phyloP scores from a whole-genome alignment of 2,888 invertebrate species.

The Harpalus rufipes region DNA sequence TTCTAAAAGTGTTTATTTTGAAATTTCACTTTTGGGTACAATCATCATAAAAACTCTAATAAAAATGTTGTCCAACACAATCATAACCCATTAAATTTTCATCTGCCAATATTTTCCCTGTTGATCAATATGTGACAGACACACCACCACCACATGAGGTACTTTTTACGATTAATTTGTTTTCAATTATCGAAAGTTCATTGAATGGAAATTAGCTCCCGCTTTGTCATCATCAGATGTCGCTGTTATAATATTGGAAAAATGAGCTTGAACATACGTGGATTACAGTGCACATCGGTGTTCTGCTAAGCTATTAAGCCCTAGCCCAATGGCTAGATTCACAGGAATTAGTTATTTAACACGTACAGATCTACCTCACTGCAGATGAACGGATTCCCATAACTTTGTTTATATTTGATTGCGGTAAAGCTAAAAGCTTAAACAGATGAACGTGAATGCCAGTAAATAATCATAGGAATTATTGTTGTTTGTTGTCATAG shows the following conservation, averaged over 20 bases:
- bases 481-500: background rate
- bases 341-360: slow-evolving; percentile 30
- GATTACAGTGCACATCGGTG: slow-evolving; percentile 2
- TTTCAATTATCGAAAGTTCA: slow-evolving; percentile 35
- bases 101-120: slow-evolving; percentile 15
- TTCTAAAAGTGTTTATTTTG: background rate
- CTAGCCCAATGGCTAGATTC: slow-evolving; percentile 19
- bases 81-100: background rate
- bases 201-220: slow-evolving; percentile 9
- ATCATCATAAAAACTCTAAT: slow-evolving; percentile 1
- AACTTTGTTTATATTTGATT: slow-evolving; percentile 11
- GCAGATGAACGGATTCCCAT: background rate
- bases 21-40: background rate
- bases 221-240: slow-evolving; percentile 18
- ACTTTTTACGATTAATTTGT: slow-evolving; percentile 27
- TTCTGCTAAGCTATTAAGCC: slow-evolving; percentile 19
- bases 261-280: slow-evolving; percentile 17
- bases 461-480: background rate
- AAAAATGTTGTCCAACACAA: slow-evolving; percentile 18
- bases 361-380: slow-evolving; percentile 16
- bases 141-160: background rate
- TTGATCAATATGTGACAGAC: slow-evolving; percentile 25
- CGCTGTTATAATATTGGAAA: slow-evolving; percentile 7
- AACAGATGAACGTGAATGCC: background rate
- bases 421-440: background rate